Conservation (phyloP, 2,113 vertebrate species). For the Podiceps cristatus region DNA sequence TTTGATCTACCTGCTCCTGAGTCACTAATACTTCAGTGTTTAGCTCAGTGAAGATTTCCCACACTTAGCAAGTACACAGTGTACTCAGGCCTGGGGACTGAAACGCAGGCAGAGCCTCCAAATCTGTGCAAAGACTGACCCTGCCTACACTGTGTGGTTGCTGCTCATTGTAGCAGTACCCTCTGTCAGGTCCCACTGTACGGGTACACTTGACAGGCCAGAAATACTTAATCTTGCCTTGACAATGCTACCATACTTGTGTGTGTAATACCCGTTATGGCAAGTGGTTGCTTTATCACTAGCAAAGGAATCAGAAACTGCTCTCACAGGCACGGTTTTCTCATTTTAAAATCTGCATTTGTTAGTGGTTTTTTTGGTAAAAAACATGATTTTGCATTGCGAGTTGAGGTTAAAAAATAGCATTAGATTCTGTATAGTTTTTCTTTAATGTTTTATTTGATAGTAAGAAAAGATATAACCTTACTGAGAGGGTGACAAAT, state of each 20-base stretch:
- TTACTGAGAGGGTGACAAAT: constrained; percentile 74
- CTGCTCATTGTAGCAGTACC: not conserved
- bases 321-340: not conserved
- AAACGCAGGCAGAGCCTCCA: not conserved
- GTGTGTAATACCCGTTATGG: not conserved
- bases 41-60: not conserved
- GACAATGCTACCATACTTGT: not conserved
- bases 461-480: constrained; percentile 66
- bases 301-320: not conserved
- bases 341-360: not conserved
- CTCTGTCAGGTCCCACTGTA: not conserved
- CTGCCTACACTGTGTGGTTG: not conserved
- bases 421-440: not conserved
- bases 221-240: not conserved
- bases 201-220: not conserved
- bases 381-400: constrained; percentile 16
- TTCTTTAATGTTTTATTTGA: constrained; percentile 67
- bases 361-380: not conserved
- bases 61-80: not conserved
- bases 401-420: constrained; percentile 23
- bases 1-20: not conserved
- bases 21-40: not conserved
- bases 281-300: not conserved
- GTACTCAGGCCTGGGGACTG: not conserved
- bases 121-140: not conserved